A percentile compares a stretch with the other conserved stretches of the same genome.
Evolutionary conservation across 2,113 vertebrate species (phyloP).

Genomic region (Sprattus sprattus): DNA sequence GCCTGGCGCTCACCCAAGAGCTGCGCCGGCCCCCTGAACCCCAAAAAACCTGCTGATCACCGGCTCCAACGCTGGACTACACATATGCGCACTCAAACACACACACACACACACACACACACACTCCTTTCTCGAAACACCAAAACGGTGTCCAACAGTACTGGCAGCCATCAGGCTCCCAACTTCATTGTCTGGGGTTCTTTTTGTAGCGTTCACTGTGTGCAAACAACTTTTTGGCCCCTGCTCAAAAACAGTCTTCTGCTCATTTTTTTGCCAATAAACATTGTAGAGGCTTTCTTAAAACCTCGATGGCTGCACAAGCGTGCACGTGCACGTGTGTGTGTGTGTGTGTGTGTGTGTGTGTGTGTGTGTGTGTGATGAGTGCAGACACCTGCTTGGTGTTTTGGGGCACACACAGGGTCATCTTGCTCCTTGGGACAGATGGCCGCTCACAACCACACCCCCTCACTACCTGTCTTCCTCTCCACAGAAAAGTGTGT

Average conservation of each 20-base stretch:
- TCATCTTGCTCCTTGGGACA: constrained; percentile 48
- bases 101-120: neutral
- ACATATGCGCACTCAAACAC: neutral
- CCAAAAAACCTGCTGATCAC: neutral
- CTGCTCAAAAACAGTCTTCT: constrained; percentile 1
- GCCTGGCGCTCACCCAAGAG: constrained; percentile 37
- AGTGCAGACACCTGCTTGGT: constrained; percentile 6
- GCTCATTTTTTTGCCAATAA: neutral
- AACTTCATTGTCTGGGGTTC: constrained; percentile 9
- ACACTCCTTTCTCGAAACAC: neutral
- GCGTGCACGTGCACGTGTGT: neutral
- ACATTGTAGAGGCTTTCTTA: neutral
- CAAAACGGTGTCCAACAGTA: neutral
- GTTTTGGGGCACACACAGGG: constrained; percentile 36
- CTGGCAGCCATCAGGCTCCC: neutral
- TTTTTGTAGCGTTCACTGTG: neutral
- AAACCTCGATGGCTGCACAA: neutral
- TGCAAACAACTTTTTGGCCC: constrained; percentile 14
- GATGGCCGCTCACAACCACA: constrained; percentile 31
- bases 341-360: neutral
- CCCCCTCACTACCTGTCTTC: neutral
- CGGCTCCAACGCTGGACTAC: neutral
- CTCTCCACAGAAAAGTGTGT: neutral
- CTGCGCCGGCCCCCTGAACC: neutral
- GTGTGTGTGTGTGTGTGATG: neutral